Evolutionary conservation across 2,113 vertebrate genomes (phyloP).

Genomic region (Syrrhaptes paradoxus): DNA sequence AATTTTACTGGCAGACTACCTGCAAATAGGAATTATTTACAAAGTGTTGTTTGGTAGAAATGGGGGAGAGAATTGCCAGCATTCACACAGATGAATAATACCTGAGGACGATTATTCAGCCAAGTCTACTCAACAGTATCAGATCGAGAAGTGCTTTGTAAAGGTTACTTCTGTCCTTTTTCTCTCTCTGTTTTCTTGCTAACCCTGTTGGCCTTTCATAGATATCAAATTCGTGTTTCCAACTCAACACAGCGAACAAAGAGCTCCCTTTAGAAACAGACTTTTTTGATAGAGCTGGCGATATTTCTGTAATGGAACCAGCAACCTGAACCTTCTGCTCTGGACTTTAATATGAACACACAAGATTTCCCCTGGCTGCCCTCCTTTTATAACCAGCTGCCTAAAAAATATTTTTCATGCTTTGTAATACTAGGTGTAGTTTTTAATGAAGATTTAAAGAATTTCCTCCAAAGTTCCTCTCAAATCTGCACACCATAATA

Average conservation of each 20-base stretch:
- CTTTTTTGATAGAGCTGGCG: background rate
- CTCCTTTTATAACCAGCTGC: conserved; percentile 22
- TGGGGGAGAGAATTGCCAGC: background rate
- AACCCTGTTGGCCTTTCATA: conserved; percentile 58
- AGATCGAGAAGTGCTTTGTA: conserved; percentile 24
- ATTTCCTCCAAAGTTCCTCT: conserved; percentile 39
- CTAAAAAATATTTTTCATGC: conserved; percentile 27
- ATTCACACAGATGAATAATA: background rate
- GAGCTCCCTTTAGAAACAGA: conserved; percentile 51
- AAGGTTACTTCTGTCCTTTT: conserved; percentile 49
- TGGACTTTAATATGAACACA: conserved; percentile 57
- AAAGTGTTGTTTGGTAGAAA: background rate
- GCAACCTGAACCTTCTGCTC: conserved; percentile 46
- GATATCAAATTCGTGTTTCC: conserved; percentile 49
- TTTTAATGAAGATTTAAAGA: conserved; percentile 55
- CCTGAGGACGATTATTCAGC: conserved; percentile 32
- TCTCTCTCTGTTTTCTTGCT: conserved; percentile 39
- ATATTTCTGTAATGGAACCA: conserved; percentile 52
- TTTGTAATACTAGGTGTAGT: background rate
- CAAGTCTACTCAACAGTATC: conserved; percentile 27
- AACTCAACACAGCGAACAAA: conserved; percentile 36
- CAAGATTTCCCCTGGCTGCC: conserved; percentile 28
- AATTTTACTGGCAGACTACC: background rate
- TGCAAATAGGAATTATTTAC: background rate
- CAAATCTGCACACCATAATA: conserved; percentile 22